phyloP scores from a whole-genome alignment of 2,797 vertebrate species.

The Gymnothorax javanicus region DNA sequence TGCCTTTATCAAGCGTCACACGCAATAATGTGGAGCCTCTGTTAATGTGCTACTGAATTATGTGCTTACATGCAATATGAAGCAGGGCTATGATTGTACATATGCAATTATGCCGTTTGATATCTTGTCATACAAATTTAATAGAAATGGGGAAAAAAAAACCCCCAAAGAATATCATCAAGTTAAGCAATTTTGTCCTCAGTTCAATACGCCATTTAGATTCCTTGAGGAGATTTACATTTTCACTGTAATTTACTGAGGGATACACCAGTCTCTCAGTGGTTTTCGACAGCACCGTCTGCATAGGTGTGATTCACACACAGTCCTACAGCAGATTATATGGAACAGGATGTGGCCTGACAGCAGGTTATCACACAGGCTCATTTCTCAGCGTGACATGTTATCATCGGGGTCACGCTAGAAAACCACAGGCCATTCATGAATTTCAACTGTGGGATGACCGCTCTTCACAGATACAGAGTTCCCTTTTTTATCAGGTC shows the following conservation, averaged over 20 bases:
- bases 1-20: constrained; percentile 49
- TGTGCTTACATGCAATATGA: constrained; percentile 6
- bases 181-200: neutral
- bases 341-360: neutral
- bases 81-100: neutral
- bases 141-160: too few relatives aligned
- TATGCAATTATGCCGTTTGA: neutral
- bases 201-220: neutral
- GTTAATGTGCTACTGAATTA: neutral
- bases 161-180: neutral
- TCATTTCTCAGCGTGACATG: constrained; percentile 5
- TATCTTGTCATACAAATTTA: neutral
- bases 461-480: neutral
- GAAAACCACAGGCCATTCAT: constrained; percentile 18
- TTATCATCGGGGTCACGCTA: neutral
- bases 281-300: too few relatives aligned
- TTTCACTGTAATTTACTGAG: neutral
- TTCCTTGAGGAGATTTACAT: neutral
- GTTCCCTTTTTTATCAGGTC: neutral
- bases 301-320: neutral
- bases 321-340: neutral
- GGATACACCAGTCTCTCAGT: neutral
- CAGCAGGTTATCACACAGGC: neutral
- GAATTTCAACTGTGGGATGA: constrained; percentile 2
- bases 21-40: constrained; percentile 52